Evolutionary conservation across 1,140 invertebrate species (phyloP).

Genomic region (Trichonephila clavata): DNA sequence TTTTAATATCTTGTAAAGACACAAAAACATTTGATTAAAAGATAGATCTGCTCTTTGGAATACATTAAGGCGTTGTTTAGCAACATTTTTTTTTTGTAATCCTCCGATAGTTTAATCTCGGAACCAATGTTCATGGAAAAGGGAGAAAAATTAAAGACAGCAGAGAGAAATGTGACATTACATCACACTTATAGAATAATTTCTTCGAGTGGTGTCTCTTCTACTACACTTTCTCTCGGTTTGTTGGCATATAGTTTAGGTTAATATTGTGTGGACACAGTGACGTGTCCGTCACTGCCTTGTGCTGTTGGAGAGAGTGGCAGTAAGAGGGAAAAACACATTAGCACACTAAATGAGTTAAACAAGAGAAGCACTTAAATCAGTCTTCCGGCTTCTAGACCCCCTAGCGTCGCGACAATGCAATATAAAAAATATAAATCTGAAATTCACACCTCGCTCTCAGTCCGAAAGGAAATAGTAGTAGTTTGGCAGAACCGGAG

Average conservation of each 20-base stretch:
- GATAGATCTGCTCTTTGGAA: no score
- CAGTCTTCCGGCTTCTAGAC: conserved; percentile 12
- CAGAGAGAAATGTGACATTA: background rate
- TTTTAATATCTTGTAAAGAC: no score
- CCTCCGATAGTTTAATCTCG: no score
- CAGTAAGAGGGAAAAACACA: conserved; percentile 29
- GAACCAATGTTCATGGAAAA: background rate
- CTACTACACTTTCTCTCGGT: conserved; percentile 3
- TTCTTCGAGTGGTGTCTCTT: background rate
- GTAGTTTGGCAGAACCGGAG: conserved; percentile 27
- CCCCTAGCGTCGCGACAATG: conserved; percentile 45
- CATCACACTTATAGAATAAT: conserved; percentile 2
- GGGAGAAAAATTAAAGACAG: background rate
- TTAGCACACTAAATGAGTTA: conserved; percentile 41
- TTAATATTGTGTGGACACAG: conserved; percentile 31
- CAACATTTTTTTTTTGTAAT: no score
- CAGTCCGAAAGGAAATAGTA: conserved; percentile 56
- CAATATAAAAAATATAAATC: conserved; percentile 76
- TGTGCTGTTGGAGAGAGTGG: conserved; percentile 38
- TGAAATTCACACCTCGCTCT: conserved; percentile 68
- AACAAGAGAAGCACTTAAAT: conserved; percentile 70
- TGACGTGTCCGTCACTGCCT: background rate
- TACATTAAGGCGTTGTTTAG: no score
- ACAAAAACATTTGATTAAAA: no score
- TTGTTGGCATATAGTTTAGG: background rate